Percentiles rank a stretch among this genome's conserved stretches.
phyloP scores from a whole-genome alignment of 2,113 vertebrate species.

The Hippopotamus amphibius region DNA sequence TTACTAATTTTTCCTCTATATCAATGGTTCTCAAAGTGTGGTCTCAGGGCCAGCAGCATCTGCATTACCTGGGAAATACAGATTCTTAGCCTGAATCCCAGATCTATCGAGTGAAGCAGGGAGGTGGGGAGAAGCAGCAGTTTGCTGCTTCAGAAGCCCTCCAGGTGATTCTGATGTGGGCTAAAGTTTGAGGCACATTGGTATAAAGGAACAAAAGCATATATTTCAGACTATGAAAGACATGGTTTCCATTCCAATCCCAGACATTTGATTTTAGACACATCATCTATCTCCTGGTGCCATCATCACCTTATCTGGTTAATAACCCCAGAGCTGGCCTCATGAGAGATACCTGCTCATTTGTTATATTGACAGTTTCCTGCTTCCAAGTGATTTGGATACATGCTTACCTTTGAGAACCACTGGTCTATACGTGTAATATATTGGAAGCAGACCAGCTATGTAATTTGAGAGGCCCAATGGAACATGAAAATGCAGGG shows the following conservation, averaged over 20 bases:
- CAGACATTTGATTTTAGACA: not conserved
- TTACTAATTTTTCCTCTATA: not conserved
- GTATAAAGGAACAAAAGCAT: not conserved
- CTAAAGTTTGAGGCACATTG: not conserved
- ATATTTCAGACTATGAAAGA: not conserved
- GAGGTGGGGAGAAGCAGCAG: not conserved
- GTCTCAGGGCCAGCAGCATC: not conserved
- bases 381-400: not conserved
- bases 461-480: not conserved
- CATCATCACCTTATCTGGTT: not conserved
- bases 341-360: not conserved
- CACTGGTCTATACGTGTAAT: not conserved
- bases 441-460: not conserved
- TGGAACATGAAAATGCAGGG: not conserved
- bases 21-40: not conserved
- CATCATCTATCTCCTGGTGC: not conserved
- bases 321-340: not conserved
- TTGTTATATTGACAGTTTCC: not conserved
- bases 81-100: not conserved
- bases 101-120: not conserved
- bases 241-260: not conserved
- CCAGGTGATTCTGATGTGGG: not conserved
- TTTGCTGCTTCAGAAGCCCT: not conserved
- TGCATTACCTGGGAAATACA: not conserved
- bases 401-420: not conserved